Conservation (phyloP, 2,113 vertebrate species). For the Acanthochromis polyacanthus region DNA sequence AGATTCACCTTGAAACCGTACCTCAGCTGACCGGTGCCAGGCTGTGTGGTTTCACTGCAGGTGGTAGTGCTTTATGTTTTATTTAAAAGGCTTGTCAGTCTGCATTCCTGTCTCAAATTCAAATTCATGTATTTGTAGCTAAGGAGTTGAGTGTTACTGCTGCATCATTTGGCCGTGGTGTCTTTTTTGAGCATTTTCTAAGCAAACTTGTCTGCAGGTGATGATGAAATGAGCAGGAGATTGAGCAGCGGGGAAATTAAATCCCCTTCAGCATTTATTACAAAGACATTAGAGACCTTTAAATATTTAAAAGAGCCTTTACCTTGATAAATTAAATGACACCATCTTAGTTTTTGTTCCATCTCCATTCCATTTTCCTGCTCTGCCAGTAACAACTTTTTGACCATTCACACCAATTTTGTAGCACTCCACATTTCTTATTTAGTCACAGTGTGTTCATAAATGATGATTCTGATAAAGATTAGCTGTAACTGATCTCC, state of each 20-base stretch:
- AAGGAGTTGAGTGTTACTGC: constrained; percentile 19
- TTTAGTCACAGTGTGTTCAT: constrained; percentile 3
- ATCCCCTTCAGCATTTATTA: background rate
- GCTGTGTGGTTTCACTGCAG: constrained; percentile 37
- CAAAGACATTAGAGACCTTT: background rate
- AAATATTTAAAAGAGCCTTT: background rate
- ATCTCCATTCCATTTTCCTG: background rate
- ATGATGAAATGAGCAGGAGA: background rate
- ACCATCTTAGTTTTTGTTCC: background rate
- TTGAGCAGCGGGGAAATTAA: background rate
- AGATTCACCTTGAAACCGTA: constrained; percentile 35
- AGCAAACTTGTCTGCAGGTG: background rate
- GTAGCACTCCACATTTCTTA: background rate
- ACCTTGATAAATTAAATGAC: background rate
- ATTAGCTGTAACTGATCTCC: constrained; percentile 20
- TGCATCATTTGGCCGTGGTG: background rate
- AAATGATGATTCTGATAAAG: constrained; percentile 2
- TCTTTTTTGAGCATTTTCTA: background rate
- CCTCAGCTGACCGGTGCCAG: background rate
- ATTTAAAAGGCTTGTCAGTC: constrained; percentile 45
- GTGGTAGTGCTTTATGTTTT: constrained; percentile 47
- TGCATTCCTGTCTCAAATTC: constrained; percentile 18
- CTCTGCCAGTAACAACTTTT: background rate
- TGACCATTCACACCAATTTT: background rate
- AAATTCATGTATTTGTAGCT: background rate